phyloP scores from a whole-genome alignment of 2,888 invertebrate species.

The Diaphora mendica region DNA sequence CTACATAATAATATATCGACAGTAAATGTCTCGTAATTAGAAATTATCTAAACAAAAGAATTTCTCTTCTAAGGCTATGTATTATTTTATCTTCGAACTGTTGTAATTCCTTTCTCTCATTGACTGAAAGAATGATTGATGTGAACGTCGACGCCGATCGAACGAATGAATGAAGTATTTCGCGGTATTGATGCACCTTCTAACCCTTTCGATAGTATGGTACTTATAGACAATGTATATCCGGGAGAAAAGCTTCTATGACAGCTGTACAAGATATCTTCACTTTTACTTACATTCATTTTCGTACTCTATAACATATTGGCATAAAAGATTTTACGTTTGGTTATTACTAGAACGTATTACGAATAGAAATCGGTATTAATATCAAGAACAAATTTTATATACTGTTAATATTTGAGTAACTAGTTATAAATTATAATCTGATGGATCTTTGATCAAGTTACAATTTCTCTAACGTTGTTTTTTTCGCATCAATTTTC shows the following conservation, averaged over 20 bases:
- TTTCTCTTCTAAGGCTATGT: slow-evolving; percentile 48
- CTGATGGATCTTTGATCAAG: neutral
- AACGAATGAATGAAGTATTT: slow-evolving; percentile 40
- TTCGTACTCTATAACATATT: slow-evolving; percentile 3
- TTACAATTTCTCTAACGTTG: neutral
- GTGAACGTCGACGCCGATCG: slow-evolving; percentile 37
- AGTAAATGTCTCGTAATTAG: slow-evolving; percentile 52
- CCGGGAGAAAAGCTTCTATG: slow-evolving; percentile 55
- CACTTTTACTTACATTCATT: neutral
- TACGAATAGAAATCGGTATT: slow-evolving; percentile 6
- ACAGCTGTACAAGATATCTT: slow-evolving; percentile 10
- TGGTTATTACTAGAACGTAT: neutral
- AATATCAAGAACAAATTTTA: slow-evolving; percentile 1
- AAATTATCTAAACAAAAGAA: slow-evolving; percentile 50
- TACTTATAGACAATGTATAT: slow-evolving; percentile 32
- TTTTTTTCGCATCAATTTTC: neutral
- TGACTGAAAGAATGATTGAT: slow-evolving; percentile 54
- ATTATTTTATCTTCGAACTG: slow-evolving; percentile 42
- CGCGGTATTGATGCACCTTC: slow-evolving; percentile 40
- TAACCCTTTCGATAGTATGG: slow-evolving; percentile 37
- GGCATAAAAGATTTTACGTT: neutral
- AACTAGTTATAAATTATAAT: neutral
- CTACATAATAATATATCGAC: slow-evolving; percentile 29
- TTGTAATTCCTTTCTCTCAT: slow-evolving; percentile 48
- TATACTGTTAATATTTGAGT: neutral